Base-by-base conservation (phyloP, 2,797 vertebrate species). In the Threskiornis aethiopicus region DNA sequence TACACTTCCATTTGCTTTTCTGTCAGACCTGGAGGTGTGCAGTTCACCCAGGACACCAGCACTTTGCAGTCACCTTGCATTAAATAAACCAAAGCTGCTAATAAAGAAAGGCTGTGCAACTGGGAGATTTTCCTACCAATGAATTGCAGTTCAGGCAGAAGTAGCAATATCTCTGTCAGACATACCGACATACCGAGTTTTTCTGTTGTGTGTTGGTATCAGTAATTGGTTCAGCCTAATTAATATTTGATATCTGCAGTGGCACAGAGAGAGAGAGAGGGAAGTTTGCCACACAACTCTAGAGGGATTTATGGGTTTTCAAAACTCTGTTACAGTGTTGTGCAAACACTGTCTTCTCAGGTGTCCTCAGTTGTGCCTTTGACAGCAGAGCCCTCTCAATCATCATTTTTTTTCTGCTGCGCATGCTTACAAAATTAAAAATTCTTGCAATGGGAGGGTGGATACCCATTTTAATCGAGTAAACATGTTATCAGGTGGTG, bases 231-330 rank as follows among this genome's bases (percentile, higher is more conserved):
- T 86, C 37, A 14, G 26, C 49, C 69, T 76, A 67, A 94, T 95
- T 88, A 69, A 91, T 51, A 41, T 90, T 96, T 82, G 57, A 90
- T 91, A 76, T 67, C 61, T 92, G 59, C 71, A n/a, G 51, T 26
- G 52, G 77, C 51, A 76, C 62, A 75, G 62, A 51, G 70, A 78
- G 62, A 51, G 70, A 78, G 94, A 88, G 76, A 66, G 69, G 67
- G 65, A 93, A 70, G 46, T 76, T 95, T 93, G 73, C 73, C n/a
- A 46, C 79, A 31, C n/a, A 54, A 0, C 16, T 70, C 84, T 73
- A 22, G 24, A 46, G 70, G 80, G 93, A 89, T 57, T 62, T 20
- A 4, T 64, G 47, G 37, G 26, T 55, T 97, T 96, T 96, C 93
- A 93, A 85, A 96, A 78, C 89, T 90, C 61, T 49, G 22, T 91